Evolutionary conservation across 1,140 invertebrate genomes (phyloP).

Genomic region (Eupristina koningsbergeri): DNA sequence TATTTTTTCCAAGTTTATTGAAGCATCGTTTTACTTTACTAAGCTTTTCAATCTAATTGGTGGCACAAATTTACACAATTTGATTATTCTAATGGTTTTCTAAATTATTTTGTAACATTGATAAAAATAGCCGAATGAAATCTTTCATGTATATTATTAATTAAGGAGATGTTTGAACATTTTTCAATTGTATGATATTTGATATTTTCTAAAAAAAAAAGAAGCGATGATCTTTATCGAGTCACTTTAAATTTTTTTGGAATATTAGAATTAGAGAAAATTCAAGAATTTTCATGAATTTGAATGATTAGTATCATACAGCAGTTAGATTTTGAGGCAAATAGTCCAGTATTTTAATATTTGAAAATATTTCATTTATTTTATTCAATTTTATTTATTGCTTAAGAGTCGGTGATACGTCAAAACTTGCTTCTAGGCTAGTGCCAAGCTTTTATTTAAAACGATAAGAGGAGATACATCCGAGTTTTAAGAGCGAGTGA

Average conservation of each 20-base stretch:
- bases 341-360: background rate
- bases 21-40: too few relatives aligned
- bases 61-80: too few relatives aligned
- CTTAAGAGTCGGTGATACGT: slow-evolving; percentile 5
- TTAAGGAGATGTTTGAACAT: too few relatives aligned
- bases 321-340: too few relatives aligned
- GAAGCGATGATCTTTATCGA: background rate
- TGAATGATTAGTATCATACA: slow-evolving; percentile 8
- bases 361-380: too few relatives aligned
- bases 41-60: too few relatives aligned
- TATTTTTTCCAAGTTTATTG: too few relatives aligned
- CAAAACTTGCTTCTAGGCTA: background rate
- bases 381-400: background rate
- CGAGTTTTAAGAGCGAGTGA: slow-evolving; percentile 7
- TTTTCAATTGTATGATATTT: slow-evolving; percentile 1
- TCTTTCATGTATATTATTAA: too few relatives aligned
- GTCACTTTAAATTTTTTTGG: background rate
- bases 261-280: slow-evolving; percentile 30
- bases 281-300: slow-evolving; percentile 34
- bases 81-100: too few relatives aligned
- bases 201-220: background rate
- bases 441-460: slow-evolving; percentile 6
- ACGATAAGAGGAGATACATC: slow-evolving; percentile 11
- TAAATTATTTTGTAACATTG: too few relatives aligned
- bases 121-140: too few relatives aligned